These are phyloP conservation scores for Drosophila ezoana DNA, from an alignment of 2,888 invertebrate genomes.

Conservation along the genomic window DNA sequence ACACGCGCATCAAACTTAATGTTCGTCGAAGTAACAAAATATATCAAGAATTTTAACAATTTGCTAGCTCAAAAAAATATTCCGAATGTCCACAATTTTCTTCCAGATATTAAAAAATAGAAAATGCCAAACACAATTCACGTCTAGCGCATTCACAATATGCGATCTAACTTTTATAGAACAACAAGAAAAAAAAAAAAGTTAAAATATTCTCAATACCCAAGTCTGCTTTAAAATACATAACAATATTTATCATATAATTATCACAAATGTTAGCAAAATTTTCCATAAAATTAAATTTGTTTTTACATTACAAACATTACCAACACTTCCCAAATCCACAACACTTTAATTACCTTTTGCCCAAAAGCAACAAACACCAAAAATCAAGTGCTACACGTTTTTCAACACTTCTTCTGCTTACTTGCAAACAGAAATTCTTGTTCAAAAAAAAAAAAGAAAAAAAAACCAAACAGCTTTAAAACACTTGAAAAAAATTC, in stretches of 20 bases:
- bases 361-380: slow-evolving; percentile 8
- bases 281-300: too few species aligned
- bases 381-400: neutral
- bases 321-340: neutral
- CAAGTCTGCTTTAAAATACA: neutral
- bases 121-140: too few species aligned
- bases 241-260: too few species aligned
- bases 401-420: slow-evolving; percentile 31
- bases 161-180: too few species aligned
- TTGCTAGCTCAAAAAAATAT: too few species aligned
- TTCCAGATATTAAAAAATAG: too few species aligned
- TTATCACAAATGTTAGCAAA: too few species aligned
- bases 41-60: too few species aligned
- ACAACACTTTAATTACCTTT: slow-evolving; percentile 36
- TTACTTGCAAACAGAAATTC: slow-evolving; percentile 1
- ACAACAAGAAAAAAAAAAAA: too few species aligned
- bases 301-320: neutral
- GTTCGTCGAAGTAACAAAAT: neutral
- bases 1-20: neutral
- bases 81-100: too few species aligned
- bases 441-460: slow-evolving; percentile 13
- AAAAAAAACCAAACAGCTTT: slow-evolving; percentile 3
- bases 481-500: slow-evolving; percentile 46
- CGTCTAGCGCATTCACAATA: too few species aligned
- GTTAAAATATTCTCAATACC: too few species aligned